phyloP scores from a whole-genome alignment of 2,797 vertebrate genomes.

The Helostoma temminkii region DNA sequence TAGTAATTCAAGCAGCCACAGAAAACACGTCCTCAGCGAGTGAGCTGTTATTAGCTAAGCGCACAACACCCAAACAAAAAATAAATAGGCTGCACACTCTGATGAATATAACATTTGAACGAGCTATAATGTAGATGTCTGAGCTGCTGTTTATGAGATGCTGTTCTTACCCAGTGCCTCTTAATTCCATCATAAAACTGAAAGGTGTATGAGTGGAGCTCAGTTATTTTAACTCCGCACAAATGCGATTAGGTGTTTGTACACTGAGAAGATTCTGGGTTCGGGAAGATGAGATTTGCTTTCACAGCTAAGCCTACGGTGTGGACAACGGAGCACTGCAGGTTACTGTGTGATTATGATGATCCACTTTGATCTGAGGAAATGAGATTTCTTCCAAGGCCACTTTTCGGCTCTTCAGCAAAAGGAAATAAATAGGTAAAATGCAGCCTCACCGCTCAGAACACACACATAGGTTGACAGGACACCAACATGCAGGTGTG shows the following conservation, averaged over 20 bases:
- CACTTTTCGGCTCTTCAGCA: slow-evolving; percentile 51
- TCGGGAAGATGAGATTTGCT: slow-evolving; percentile 58
- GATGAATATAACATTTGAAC: slow-evolving; percentile 47
- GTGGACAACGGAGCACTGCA: slow-evolving; percentile 43
- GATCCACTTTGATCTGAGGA: slow-evolving; percentile 73
- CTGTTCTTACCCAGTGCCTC: slow-evolving; percentile 51
- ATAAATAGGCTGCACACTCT: slow-evolving; percentile 48
- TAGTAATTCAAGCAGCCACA: slow-evolving; percentile 42
- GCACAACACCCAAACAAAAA: slow-evolving; percentile 58
- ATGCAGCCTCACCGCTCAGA: slow-evolving; percentile 11
- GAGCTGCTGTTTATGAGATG: slow-evolving; percentile 55
- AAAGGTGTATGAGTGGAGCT: slow-evolving; percentile 50
- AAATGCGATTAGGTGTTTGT: slow-evolving; percentile 75
- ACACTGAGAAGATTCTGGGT: slow-evolving; percentile 57
- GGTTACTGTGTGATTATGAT: slow-evolving; percentile 68
- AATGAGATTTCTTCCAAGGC: slow-evolving; percentile 66
- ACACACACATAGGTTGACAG: slow-evolving; percentile 13
- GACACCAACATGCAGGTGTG: not conserved
- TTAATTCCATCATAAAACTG: slow-evolving; percentile 62
- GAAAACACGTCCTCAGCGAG: slow-evolving; percentile 25
- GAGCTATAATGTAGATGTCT: slow-evolving; percentile 43
- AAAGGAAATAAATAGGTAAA: slow-evolving; percentile 46
- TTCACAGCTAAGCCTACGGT: slow-evolving; percentile 61
- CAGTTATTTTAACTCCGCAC: slow-evolving; percentile 66
- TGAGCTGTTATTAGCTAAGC: slow-evolving; percentile 59